A percentile compares a stretch with the other conserved stretches of the same genome.
Evolutionary conservation across 2,888 invertebrate genomes (phyloP).

Genomic region (Hirtodrosophila trivittata): DNA sequence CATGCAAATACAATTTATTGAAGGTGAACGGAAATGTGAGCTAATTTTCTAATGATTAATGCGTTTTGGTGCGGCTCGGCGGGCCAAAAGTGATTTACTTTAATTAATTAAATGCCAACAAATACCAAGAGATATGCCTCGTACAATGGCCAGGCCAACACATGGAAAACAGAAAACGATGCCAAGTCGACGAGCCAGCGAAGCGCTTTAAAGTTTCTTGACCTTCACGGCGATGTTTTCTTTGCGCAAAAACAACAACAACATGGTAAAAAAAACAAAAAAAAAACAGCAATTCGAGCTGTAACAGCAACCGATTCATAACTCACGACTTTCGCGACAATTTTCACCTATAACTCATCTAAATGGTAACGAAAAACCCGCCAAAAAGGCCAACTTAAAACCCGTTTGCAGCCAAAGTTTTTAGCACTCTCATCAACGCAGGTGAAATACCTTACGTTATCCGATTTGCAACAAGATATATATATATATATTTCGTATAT

Average conservation of each 20-base stretch:
- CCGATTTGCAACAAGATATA: slow-evolving; percentile 3
- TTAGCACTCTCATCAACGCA: slow-evolving; percentile 23
- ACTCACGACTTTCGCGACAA: slow-evolving; percentile 78
- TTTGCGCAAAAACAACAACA: slow-evolving; percentile 40
- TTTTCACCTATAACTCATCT: slow-evolving; percentile 77
- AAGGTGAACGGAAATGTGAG: slow-evolving; percentile 72
- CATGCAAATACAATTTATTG: slow-evolving; percentile 68
- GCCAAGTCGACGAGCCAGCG: slow-evolving; percentile 29
- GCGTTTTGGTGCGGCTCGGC: slow-evolving; percentile 39
- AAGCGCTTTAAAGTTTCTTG: slow-evolving; percentile 63
- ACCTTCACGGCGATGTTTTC: slow-evolving; percentile 59
- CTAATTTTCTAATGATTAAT: slow-evolving; percentile 71
- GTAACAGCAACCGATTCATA: slow-evolving; percentile 61
- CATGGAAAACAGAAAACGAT: slow-evolving; percentile 43
- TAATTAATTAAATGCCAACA: slow-evolving; percentile 64
- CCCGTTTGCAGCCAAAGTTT: slow-evolving; percentile 43
- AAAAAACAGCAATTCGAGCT: slow-evolving; percentile 22
- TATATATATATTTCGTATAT: not conserved
- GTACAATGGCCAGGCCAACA: slow-evolving; percentile 6
- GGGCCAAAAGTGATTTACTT: slow-evolving; percentile 63
- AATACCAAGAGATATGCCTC: slow-evolving; percentile 34
- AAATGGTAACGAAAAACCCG: slow-evolving; percentile 67
- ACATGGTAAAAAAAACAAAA: slow-evolving; percentile 9
- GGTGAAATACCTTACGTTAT: slow-evolving; percentile 25
- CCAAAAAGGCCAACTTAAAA: slow-evolving; percentile 43